Evolutionary conservation across 2,888 invertebrate species (phyloP).

Genomic region (Altica lythri): DNA sequence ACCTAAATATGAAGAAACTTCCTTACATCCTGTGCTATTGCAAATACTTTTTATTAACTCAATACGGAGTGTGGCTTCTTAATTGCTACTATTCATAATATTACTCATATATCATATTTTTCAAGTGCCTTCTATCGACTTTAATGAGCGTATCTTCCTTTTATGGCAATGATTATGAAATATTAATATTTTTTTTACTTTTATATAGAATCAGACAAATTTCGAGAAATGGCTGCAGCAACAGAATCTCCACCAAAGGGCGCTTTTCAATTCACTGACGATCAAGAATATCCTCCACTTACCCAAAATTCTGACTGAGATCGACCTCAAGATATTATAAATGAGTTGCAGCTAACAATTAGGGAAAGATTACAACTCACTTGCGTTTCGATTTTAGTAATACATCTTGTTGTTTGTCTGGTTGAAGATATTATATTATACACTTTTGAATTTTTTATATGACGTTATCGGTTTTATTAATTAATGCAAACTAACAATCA

Average conservation of each 20-base stretch:
- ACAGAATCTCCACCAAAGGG: slow-evolving; percentile 73
- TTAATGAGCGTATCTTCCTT: too few species aligned
- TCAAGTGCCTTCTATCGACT: too few species aligned
- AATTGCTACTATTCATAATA: too few species aligned
- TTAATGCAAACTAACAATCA: slow-evolving; percentile 10
- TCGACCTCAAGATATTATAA: slow-evolving; percentile 18
- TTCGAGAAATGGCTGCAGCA: slow-evolving; percentile 74
- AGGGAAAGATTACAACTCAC: slow-evolving; percentile 45
- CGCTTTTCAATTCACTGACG: slow-evolving; percentile 78
- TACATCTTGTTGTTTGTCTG: slow-evolving; percentile 51
- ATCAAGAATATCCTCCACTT: slow-evolving; percentile 82
- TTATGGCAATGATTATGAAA: too few species aligned
- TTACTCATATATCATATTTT: too few species aligned
- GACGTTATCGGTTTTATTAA: slow-evolving; percentile 30
- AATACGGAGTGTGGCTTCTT: too few species aligned
- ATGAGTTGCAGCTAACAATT: slow-evolving; percentile 24
- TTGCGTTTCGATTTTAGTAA: slow-evolving; percentile 50
- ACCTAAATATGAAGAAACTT: too few species aligned
- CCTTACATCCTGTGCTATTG: too few species aligned
- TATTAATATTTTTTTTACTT: slow-evolving; percentile 13
- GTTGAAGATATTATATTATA: slow-evolving; percentile 52
- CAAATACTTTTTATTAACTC: too few species aligned
- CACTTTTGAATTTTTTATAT: slow-evolving; percentile 45
- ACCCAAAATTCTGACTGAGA: slow-evolving; percentile 64
- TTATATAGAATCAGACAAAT: slow-evolving; percentile 71